Evolutionary conservation across 2,797 vertebrate genomes (phyloP).

Genomic region (Emydoidea blandingii): DNA sequence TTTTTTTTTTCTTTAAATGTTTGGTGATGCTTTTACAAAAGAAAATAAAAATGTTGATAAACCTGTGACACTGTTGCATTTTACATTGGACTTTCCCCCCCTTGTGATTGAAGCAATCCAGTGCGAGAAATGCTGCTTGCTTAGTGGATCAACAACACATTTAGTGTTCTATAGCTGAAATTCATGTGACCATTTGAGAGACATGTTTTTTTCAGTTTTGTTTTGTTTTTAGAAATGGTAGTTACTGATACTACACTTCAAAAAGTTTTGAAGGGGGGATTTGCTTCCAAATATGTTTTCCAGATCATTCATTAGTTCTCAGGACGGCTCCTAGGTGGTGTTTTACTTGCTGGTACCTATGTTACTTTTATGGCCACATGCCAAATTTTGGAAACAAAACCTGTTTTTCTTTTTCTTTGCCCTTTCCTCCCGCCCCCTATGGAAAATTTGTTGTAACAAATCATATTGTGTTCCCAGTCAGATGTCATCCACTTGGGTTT

Average conservation of each 20-base stretch:
- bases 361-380: neutral
- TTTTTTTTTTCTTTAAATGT: neutral
- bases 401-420: conserved; percentile 30
- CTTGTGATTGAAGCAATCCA: neutral
- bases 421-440: neutral
- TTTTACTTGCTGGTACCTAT: neutral
- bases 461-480: conserved; percentile 50
- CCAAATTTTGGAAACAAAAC: conserved; percentile 17
- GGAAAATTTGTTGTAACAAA: conserved; percentile 53
- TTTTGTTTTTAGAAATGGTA: neutral
- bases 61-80: rapidly evolving
- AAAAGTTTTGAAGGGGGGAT: neutral
- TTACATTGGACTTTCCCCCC: rapidly evolving
- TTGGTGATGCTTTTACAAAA: rapidly evolving
- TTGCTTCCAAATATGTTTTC: neutral
- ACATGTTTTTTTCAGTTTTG: neutral
- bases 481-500: conserved; percentile 35
- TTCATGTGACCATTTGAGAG: neutral
- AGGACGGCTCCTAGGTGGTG: neutral
- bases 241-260: neutral
- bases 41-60: neutral
- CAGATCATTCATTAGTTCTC: neutral
- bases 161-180: neutral
- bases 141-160: neutral
- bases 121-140: neutral